phyloP scores from a whole-genome alignment of 2,888 invertebrate genomes.

The Drosophila acutilabella region DNA sequence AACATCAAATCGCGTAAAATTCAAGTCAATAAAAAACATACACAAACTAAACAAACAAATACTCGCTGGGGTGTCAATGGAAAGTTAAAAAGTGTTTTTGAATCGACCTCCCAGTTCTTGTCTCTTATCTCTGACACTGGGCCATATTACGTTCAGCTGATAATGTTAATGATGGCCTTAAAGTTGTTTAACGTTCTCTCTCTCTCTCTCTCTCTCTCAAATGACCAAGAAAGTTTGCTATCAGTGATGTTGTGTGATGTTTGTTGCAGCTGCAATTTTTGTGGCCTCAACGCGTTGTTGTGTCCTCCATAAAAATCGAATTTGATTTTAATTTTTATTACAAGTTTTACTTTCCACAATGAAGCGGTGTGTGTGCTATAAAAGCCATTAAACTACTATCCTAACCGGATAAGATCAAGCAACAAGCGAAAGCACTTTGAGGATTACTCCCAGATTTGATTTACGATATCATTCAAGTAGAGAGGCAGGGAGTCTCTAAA shows the following conservation, averaged over 20 bases:
- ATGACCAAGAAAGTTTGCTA: conserved; percentile 54
- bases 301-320: conserved; percentile 61
- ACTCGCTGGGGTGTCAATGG: conserved; percentile 60
- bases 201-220: conserved; percentile 37
- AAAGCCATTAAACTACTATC: conserved; percentile 53
- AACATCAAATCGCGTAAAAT: conserved; percentile 65
- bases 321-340: conserved; percentile 72
- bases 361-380: conserved; percentile 23
- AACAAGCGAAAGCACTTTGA: conserved; percentile 74
- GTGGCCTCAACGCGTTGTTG: conserved; percentile 46
- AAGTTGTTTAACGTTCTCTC: conserved; percentile 61
- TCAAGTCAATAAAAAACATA: conserved; percentile 60
- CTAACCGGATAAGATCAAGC: conserved; percentile 57
- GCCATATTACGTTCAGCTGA: conserved; percentile 54
- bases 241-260: conserved; percentile 9
- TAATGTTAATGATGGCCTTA: conserved; percentile 76
- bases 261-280: conserved; percentile 60
- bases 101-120: conserved; percentile 30
- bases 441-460: conserved; percentile 40
- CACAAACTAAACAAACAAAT: conserved; percentile 2
- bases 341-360: conserved; percentile 72
- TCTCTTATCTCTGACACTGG: conserved; percentile 32
- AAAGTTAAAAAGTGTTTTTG: conserved; percentile 52
- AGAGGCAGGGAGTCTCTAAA: conserved; percentile 1
- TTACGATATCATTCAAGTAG: conserved; percentile 35